These are phyloP conservation scores for Hypomecis atomaria DNA, from an alignment of 2,888 invertebrate genomes.

Conservation along the genomic window DNA sequence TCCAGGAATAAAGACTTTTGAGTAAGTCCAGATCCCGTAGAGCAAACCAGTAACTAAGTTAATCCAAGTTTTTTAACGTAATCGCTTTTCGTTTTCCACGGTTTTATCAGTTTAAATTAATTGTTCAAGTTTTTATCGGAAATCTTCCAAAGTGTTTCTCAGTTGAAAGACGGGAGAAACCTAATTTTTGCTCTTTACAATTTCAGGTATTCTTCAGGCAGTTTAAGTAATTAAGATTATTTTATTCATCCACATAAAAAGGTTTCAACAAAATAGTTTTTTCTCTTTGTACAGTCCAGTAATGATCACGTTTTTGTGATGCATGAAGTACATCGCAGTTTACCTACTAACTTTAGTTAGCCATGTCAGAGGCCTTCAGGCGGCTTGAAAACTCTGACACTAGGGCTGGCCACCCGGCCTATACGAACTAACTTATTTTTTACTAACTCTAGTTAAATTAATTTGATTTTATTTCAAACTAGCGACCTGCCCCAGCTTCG, in stretches of 20 bases:
- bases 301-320: too few relatives aligned
- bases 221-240: constrained; percentile 4
- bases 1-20: constrained; percentile 14
- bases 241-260: not conserved
- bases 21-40: constrained; percentile 13
- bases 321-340: too few relatives aligned
- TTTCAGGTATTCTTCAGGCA: constrained; percentile 3
- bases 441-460: too few relatives aligned
- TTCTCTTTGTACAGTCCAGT: too few relatives aligned
- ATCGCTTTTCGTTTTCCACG: constrained; percentile 34
- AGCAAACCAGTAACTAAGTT: constrained; percentile 18
- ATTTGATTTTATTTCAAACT: too few relatives aligned
- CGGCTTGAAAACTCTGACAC: too few relatives aligned
- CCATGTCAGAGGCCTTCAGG: too few relatives aligned
- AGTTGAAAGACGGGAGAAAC: constrained; percentile 11
- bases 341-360: too few relatives aligned
- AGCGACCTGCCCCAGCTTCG: too few relatives aligned
- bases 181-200: constrained; percentile 1
- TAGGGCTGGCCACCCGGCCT: too few relatives aligned
- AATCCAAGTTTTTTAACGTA: constrained; percentile 33
- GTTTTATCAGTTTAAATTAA: constrained; percentile 40
- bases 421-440: too few relatives aligned
- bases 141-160: constrained; percentile 30
- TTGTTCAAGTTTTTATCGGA: constrained; percentile 34
- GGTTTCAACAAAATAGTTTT: too few relatives aligned